Base-by-base conservation (phyloP, 2,113 vertebrate genomes). In the Oreochromis aureus region DNA sequence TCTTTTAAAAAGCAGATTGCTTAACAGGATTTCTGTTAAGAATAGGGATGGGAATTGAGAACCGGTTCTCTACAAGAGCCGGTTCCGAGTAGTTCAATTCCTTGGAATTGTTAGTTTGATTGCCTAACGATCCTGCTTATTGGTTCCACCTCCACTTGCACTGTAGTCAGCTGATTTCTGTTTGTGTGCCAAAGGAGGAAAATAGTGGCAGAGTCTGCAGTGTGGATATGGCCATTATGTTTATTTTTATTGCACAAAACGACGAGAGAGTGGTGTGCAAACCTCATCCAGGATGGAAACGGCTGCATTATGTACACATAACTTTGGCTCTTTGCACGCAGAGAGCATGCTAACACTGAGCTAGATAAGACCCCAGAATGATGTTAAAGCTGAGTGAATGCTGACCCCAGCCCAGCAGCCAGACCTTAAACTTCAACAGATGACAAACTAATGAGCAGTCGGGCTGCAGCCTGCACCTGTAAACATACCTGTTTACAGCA, bases 171-270 rank as follows among this genome's bases (percentile, higher is more conserved):
- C 3, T 5, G 0, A 69, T 69, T 69, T 69, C 11, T 69, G 34
- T 69, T 69, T 69, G 63, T 69, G 19, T 69, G 63, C 63, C 34
- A 69, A 39, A 39, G 63, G 63, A 69, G 34, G 63, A 69, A 69
- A 69, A 69, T 69, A 69, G 63, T 39, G 63, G 63, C 63, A 1
- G 19, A 66, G 63, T 69, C 34, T 22, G 63, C 34, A 69, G 34
- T 6, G 11, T 39, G 34, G 19, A 69, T 69, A 69, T 22, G 34
- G 63, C 63, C 63, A 69, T 69, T 22, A 22, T 69, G 34, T 69
- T 69, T 39, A 39, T 69, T 22, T 69, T 69, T 69, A 39, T 69
- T 69, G 63, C 34, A 69, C 63, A 69, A 22, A 69, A 39, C 19
- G 19, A 69, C 8, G 34, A 69, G 4, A 39, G 34, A 22, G 19